These are phyloP conservation scores for Electrophaes corylata DNA, from an alignment of 2,888 invertebrate genomes.

Conservation along the genomic window DNA sequence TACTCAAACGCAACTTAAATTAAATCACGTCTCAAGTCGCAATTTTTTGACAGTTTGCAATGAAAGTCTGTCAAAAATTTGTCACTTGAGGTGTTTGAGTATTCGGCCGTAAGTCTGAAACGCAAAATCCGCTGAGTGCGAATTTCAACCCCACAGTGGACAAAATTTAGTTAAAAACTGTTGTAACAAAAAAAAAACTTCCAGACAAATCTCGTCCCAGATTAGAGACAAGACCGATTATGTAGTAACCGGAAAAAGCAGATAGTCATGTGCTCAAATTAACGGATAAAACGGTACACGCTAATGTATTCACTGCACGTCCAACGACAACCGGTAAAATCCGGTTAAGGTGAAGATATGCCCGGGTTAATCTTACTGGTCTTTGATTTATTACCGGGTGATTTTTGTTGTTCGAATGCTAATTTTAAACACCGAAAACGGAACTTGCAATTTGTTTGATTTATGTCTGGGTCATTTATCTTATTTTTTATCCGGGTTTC, in stretches of 20 bases:
- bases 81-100: too few species aligned
- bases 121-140: too few species aligned
- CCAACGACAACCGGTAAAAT: constrained; percentile 72
- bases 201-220: constrained; percentile 32
- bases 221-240: constrained; percentile 49
- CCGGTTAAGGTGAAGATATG: constrained; percentile 78
- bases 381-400: constrained; percentile 71
- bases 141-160: too few species aligned
- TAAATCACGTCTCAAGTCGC: too few species aligned
- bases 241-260: constrained; percentile 53
- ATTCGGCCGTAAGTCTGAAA: too few species aligned
- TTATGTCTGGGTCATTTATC: constrained; percentile 11
- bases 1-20: too few species aligned
- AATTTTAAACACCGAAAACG: constrained; percentile 27
- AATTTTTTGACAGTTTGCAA: too few species aligned
- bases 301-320: constrained; percentile 78
- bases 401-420: constrained; percentile 42
- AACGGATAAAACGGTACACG: constrained; percentile 60
- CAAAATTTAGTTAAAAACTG: too few species aligned
- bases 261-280: constrained; percentile 56
- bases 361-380: constrained; percentile 71
- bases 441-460: constrained; percentile 19
- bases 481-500: constrained; percentile 1
- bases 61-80: too few species aligned
- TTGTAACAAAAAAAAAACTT: not conserved